Evolutionary conservation across 2,888 invertebrate genomes (phyloP), one percentile per base, ranked within the genome.

Genomic region (Xanthia icteritia): DNA sequence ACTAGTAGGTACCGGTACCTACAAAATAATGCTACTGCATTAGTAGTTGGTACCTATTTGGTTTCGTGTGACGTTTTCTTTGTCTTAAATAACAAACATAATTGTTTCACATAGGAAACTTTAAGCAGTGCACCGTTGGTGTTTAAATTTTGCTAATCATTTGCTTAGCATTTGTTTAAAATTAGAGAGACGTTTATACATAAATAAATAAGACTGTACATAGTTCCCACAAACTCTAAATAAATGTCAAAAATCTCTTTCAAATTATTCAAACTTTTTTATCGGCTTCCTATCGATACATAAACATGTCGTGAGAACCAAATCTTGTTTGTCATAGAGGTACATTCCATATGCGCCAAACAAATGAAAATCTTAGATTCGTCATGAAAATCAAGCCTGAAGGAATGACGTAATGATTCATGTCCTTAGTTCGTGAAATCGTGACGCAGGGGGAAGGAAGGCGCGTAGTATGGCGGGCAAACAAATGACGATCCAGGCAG

Each of bases 361-460:
- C 63, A 51, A 13, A 56, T 73, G 54, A 67, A 71, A 77, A 71
- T 66, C 36, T 68, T 20, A 23, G 5, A 56, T 63, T 60, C 58
- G 69, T 74, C 63, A 76, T 83, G 83, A 86, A 88, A 87, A 84
- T 79, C 68, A 73, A 82, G 66, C 82, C 82, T 85, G 81, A 84
- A 82, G 54, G 15, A 56, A 70, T 89, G 90, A 91, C 91, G 88
- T 84, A 65, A 78, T 31, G 3, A n/a, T 56, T 45, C 74, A 66
- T 85, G 88, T 89, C 87, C 87, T 87, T 87, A 85, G 54, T 60
- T 79, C 48, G 81, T 45, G 45, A 45, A 45, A 15, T 15, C 45
- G 45, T 93, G 93, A 93, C 93, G 92, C 89, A 91, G 84, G 79
- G 93, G 92, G 93, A 91, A 92, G 91, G 87, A 82, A 77, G 78